phyloP scores from a whole-genome alignment of 2,888 invertebrate species.

The Eupithecia exiguata region DNA sequence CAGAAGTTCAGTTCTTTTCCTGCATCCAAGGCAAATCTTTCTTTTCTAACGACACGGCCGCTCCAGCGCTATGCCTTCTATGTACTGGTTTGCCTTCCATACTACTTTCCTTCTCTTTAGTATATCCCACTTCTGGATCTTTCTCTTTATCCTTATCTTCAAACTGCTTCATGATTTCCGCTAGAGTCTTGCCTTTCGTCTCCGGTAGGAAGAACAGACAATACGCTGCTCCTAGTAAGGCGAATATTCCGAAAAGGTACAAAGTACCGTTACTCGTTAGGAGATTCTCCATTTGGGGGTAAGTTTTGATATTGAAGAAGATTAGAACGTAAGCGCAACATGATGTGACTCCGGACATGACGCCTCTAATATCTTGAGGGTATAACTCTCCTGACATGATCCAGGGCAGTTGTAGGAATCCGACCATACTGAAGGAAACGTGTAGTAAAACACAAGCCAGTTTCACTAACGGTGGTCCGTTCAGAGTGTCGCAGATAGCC shows the following conservation, averaged over 20 bases:
- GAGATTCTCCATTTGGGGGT: slow-evolving; percentile 84
- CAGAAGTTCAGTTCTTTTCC: slow-evolving; percentile 49
- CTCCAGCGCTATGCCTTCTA: slow-evolving; percentile 75
- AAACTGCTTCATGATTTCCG: slow-evolving; percentile 87
- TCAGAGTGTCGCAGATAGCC: slow-evolving; percentile 82
- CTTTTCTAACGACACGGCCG: slow-evolving; percentile 72
- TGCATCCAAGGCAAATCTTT: slow-evolving; percentile 63
- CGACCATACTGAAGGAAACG: slow-evolving; percentile 89
- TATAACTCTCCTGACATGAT: slow-evolving; percentile 90
- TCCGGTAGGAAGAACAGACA: slow-evolving; percentile 86
- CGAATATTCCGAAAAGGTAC: slow-evolving; percentile 85
- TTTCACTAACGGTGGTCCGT: slow-evolving; percentile 76
- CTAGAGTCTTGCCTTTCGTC: slow-evolving; percentile 87
- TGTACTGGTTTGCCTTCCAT: slow-evolving; percentile 66
- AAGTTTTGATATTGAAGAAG: slow-evolving; percentile 88
- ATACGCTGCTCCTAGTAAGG: slow-evolving; percentile 85
- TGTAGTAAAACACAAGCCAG: slow-evolving; percentile 86
- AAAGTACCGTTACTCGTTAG: slow-evolving; percentile 86
- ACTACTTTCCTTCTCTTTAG: slow-evolving; percentile 55
- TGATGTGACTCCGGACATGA: slow-evolving; percentile 88
- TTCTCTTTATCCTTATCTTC: slow-evolving; percentile 72
- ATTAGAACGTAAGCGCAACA: slow-evolving; percentile 88
- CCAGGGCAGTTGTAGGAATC: slow-evolving; percentile 89
- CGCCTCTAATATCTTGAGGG: slow-evolving; percentile 86
- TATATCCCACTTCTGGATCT: slow-evolving; percentile 68